Conservation (phyloP, 2,888 invertebrate species). For the Drosophila histrio region DNA sequence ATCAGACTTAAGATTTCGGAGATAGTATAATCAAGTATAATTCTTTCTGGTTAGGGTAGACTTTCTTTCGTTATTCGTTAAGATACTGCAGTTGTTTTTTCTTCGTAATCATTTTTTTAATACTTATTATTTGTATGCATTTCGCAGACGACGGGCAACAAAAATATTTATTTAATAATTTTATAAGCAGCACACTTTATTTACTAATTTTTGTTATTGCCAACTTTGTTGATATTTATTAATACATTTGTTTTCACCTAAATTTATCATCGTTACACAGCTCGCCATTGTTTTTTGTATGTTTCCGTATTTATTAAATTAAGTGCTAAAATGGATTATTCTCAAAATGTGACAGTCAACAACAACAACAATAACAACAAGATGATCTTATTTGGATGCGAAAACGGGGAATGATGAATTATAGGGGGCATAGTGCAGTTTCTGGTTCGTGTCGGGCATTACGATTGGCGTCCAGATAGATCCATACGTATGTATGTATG, state of each 20-base stretch:
- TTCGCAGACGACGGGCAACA: conserved; percentile 31
- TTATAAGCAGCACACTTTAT: conserved; percentile 45
- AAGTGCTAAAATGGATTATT: conserved; percentile 59
- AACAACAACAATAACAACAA: conserved; percentile 23
- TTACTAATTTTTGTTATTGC: conserved; percentile 17
- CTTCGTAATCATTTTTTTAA: conserved; percentile 37
- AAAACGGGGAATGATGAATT: conserved; percentile 26
- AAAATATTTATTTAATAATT: conserved; percentile 65
- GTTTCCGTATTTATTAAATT: conserved; percentile 55
- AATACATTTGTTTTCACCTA: conserved; percentile 40
- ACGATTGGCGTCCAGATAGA: conserved; percentile 16
- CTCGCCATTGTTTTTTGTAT: conserved; percentile 15
- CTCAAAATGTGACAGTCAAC: conserved; percentile 40
- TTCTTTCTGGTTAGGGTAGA: conserved; percentile 10
- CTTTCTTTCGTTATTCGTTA: no score
- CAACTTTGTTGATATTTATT: conserved; percentile 45
- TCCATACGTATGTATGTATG: conserved; percentile 13
- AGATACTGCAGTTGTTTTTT: conserved; percentile 37
- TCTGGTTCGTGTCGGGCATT: conserved; percentile 21
- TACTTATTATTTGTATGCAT: conserved; percentile 21
- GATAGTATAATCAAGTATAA: neutral
- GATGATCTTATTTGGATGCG: conserved; percentile 19
- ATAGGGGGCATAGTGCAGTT: conserved; percentile 33
- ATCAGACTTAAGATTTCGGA: neutral
- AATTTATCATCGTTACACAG: conserved; percentile 40